These are phyloP conservation scores for Zingel zingel DNA, from an alignment of 2,113 vertebrate species.

Conservation along the genomic window DNA sequence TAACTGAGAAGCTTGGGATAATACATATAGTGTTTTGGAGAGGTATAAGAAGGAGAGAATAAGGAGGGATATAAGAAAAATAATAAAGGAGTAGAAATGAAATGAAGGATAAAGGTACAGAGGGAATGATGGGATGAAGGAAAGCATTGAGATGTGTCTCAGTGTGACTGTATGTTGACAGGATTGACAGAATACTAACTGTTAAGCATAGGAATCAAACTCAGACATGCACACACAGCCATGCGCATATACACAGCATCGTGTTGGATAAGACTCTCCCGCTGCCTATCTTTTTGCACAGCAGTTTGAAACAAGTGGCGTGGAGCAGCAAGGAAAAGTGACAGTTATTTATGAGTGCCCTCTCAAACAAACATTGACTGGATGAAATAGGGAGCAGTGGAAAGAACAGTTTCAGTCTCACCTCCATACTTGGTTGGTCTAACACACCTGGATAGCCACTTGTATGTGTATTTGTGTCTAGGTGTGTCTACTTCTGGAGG, in stretches of 20 bases:
- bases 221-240: conserved; percentile 28
- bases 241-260: conserved; percentile 18
- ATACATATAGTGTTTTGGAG: conserved; percentile 74
- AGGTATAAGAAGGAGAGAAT: conserved; percentile 37
- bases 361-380: conserved; percentile 64
- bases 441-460: conserved; percentile 44
- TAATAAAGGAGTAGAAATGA: conserved; percentile 40
- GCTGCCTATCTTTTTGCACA: conserved; percentile 41
- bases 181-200: conserved; percentile 62
- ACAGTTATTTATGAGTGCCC: conserved; percentile 73
- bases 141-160: conserved; percentile 53
- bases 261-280: conserved; percentile 6
- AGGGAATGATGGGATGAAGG: conserved; percentile 39
- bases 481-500: conserved; percentile 11
- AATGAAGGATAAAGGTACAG: conserved; percentile 68
- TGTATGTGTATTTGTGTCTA: conserved; percentile 1
- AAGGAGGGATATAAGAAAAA: not conserved
- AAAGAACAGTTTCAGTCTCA: conserved; percentile 43
- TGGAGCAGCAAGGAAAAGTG: conserved; percentile 56
- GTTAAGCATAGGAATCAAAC: conserved; percentile 45
- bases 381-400: conserved; percentile 46
- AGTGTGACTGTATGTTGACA: conserved; percentile 53
- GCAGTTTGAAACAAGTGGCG: conserved; percentile 65
- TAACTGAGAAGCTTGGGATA: conserved; percentile 79
- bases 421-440: conserved; percentile 41